Evolutionary conservation across 1,140 invertebrate genomes (phyloP), one percentile per base, ranked within the genome.

Genomic region (Telenomus remus): DNA sequence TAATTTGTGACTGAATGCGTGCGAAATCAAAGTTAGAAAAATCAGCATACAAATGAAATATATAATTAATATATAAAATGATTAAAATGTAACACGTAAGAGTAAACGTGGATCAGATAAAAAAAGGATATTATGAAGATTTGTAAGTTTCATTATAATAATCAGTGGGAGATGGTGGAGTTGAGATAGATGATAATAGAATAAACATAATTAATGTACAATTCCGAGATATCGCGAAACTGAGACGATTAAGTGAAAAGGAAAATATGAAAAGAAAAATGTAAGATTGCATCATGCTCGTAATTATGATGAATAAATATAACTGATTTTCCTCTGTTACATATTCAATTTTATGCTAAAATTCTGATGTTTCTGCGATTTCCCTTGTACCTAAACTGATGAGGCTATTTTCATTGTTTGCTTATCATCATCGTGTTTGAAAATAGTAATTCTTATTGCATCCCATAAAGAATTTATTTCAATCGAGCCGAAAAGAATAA

Each of bases 151-250:
- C 37, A 39, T 39, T 9, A 39, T 2, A 39, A 39, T 39, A 39
- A 39, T 39, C 9, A 9, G n/a, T 11, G n/a, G 9, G 9, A 39
- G 37, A 39, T 39, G 37, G 9, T 3, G 2, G 19, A 27, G 19
- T 27, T 39, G n/a, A 39, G 37, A 39, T 39, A 39, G n/a, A 4
- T 27, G 37, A 39, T 39, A 39, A 9, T 39, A 39, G 8, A 39
- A 39, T 39, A 39, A 39, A 39, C 9, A 39, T 39, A 39, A 39
- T 39, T 39, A 39, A 39, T 39, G n/a, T 9, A 39, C n/a, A 39
- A 11, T 11, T 39, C 9, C 37, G 37, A 39, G 37, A 4, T 39
- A 39, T 39, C 37, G 37, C 9, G n/a, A 39, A 9, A 39, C 37
- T 9, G 9, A 39, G 37, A 11, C 3, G 37, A 11, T 39, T n/a